Conservation (phyloP, 1,140 invertebrate species). For the Pseudobourletiella spinata region DNA sequence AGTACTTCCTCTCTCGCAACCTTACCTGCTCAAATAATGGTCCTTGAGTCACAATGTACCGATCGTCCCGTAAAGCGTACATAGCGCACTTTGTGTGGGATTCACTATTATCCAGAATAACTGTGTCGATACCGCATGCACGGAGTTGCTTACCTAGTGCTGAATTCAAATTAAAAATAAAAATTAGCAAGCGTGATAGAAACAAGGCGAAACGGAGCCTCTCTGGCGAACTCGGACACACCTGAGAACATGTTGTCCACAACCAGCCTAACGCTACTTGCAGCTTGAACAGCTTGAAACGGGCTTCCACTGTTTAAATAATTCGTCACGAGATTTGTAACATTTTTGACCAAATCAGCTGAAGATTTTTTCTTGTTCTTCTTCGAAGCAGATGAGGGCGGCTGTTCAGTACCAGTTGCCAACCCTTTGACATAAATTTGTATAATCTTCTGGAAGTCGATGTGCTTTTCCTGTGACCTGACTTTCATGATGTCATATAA, state of each 20-base stretch:
- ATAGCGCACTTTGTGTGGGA: constrained; percentile 46
- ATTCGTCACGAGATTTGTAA: neutral
- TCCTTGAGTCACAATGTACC: constrained; percentile 51
- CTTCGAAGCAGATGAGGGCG: constrained; percentile 33
- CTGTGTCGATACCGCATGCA: constrained; percentile 56
- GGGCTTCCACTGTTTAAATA: constrained; percentile 5
- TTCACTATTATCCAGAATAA: constrained; percentile 45
- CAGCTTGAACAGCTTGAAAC: constrained; percentile 10
- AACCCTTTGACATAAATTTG: too few relatives aligned
- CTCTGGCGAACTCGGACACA: neutral
- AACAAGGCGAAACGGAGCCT: neutral
- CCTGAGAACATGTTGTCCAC: constrained; percentile 50
- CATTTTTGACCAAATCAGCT: neutral
- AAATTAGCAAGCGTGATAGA: neutral
- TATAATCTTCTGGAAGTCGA: constrained; percentile 50
- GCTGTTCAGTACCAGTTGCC: too few relatives aligned
- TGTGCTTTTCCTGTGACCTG: constrained; percentile 45
- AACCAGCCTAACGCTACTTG: constrained; percentile 41
- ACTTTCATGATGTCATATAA: constrained; percentile 53
- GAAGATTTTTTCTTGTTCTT: constrained; percentile 42
- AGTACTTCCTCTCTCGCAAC: neutral
- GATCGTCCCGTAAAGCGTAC: constrained; percentile 45
- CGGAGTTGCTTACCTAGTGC: constrained; percentile 50
- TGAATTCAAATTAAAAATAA: neutral
- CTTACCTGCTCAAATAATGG: constrained; percentile 37